These are phyloP conservation scores for Protosalanx chinensis DNA, from an alignment of 2,797 vertebrate species.

Conservation along the genomic window DNA sequence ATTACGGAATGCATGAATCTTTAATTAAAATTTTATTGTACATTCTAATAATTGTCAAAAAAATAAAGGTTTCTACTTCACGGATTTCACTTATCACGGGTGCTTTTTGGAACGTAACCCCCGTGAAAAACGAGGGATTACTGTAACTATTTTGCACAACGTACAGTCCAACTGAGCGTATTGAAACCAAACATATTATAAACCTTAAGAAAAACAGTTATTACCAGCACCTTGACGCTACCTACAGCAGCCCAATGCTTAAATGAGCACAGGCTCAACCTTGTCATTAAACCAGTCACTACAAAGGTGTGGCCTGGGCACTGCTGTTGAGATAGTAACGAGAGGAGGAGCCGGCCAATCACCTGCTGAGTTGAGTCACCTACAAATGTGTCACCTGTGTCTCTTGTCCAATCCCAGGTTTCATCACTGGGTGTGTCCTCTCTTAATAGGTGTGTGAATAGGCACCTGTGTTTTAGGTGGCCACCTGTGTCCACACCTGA, in stretches of 20 bases:
- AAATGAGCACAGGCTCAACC: too few species aligned
- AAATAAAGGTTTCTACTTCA: too few species aligned
- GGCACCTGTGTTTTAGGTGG: not conserved
- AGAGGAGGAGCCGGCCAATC: not conserved
- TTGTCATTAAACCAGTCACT: not conserved
- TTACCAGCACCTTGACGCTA: not conserved
- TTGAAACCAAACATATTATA: not conserved
- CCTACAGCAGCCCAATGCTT: not conserved
- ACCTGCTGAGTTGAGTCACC: not conserved
- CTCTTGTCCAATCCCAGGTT: not conserved
- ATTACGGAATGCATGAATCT: too few species aligned
- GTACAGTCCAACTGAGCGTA: not conserved
- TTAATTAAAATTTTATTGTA: too few species aligned
- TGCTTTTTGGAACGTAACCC: too few species aligned
- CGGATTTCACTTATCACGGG: too few species aligned
- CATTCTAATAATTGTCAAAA: too few species aligned
- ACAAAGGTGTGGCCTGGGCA: not conserved
- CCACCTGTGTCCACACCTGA: not conserved
- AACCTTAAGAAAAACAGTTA: not conserved
- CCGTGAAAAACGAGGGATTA: too few species aligned
- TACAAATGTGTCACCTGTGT: not conserved
- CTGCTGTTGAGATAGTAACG: not conserved
- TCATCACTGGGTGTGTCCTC: not conserved
- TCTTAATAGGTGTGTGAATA: constrained; percentile 1
- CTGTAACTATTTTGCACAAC: too few species aligned